Conservation (phyloP, 2,113 vertebrate genomes). For the Xiphophorus hellerii region DNA sequence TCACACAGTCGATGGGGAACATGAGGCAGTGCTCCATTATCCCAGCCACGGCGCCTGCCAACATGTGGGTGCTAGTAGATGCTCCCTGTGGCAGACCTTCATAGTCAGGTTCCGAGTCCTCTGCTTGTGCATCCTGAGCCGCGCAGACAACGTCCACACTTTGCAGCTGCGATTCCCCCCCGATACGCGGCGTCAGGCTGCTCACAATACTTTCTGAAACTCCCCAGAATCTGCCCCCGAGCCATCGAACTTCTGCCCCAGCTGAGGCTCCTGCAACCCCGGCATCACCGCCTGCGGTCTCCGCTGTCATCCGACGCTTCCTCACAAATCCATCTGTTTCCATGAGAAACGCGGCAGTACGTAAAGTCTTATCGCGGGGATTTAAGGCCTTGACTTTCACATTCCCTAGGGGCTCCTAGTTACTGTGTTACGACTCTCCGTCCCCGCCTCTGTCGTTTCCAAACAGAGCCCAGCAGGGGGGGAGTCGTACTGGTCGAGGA, state of each 20-base stretch:
- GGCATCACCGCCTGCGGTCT: conserved; percentile 79
- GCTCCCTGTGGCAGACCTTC: conserved; percentile 92
- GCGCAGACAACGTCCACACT: conserved; percentile 47
- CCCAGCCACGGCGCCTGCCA: conserved; percentile 94
- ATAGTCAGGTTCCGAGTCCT: conserved; percentile 86
- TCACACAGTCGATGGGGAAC: conserved; percentile 98
- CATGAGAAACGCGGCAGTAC: conserved; percentile 69
- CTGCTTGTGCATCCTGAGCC: conserved; percentile 52
- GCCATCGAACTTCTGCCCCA: conserved; percentile 82
- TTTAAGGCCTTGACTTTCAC: conserved; percentile 40
- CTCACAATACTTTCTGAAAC: conserved; percentile 82
- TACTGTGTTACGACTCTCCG: conserved; percentile 9
- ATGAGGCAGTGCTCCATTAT: conserved; percentile 98
- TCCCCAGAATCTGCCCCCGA: conserved; percentile 78
- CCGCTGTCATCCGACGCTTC: conserved; percentile 80
- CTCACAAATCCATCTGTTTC: conserved; percentile 82
- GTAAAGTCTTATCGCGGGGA: conserved; percentile 1
- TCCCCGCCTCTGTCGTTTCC: conserved; percentile 21
- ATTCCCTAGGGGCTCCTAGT: conserved; percentile 52
- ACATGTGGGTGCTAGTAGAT: conserved; percentile 94
- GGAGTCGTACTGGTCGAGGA: conserved; percentile 45
- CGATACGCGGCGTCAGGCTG: conserved; percentile 73
- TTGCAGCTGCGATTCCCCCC: conserved; percentile 70
- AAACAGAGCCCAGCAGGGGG: conserved; percentile 18
- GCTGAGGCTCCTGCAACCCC: conserved; percentile 83